Evolutionary conservation across 2,888 invertebrate genomes (phyloP).

Genomic region (Scaptomyza reducta): DNA sequence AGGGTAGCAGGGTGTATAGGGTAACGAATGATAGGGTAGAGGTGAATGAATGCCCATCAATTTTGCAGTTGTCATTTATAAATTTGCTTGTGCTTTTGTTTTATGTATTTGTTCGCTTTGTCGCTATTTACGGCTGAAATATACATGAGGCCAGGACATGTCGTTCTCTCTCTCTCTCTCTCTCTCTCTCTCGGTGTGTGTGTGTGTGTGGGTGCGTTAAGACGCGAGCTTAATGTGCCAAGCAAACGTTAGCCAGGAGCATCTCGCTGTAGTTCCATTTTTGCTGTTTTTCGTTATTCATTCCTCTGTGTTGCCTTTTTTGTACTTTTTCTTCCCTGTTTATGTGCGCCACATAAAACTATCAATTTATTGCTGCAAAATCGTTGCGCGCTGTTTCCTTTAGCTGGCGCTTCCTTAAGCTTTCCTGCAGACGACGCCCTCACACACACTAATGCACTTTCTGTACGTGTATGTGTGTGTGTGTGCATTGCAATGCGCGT

Average conservation of each 20-base stretch:
- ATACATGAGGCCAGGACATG: constrained; percentile 39
- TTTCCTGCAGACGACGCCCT: constrained; percentile 63
- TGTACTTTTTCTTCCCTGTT: constrained; percentile 40
- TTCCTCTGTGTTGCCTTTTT: neutral
- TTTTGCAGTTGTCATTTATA: constrained; percentile 71
- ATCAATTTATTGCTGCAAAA: constrained; percentile 80
- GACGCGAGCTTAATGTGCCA: constrained; percentile 61
- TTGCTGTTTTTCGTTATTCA: neutral
- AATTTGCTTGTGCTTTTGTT: constrained; percentile 66
- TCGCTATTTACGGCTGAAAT: constrained; percentile 56
- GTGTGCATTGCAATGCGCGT: constrained; percentile 53
- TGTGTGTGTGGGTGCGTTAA: constrained; percentile 24
- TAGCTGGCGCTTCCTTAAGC: constrained; percentile 67
- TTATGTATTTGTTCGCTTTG: constrained; percentile 55
- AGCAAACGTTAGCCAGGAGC: constrained; percentile 24
- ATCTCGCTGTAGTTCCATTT: constrained; percentile 20
- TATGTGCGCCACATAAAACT: constrained; percentile 78
- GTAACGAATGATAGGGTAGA: neutral
- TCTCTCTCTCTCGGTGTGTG: neutral
- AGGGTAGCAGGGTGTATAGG: neutral
- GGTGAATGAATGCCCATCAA: constrained; percentile 53
- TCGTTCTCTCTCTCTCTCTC: neutral
- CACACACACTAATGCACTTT: constrained; percentile 40
- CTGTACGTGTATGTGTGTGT: constrained; percentile 14
- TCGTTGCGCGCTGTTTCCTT: constrained; percentile 79